Conservation (phyloP, 2,797 vertebrate species). For the Diplodus puntazzo region DNA sequence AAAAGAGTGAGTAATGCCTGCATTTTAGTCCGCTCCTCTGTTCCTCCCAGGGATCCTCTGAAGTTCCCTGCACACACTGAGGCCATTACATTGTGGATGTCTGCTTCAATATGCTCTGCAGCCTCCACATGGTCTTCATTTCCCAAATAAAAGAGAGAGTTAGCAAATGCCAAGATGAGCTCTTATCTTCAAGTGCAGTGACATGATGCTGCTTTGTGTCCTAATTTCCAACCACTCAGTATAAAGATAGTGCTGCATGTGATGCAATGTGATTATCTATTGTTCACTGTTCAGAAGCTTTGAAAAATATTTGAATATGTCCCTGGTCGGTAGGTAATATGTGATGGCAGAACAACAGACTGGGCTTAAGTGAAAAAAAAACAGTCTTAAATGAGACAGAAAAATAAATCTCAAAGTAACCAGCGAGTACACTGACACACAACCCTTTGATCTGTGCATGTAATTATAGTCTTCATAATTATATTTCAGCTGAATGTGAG, state of each 20-base stretch:
- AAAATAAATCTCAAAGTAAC: constrained; percentile 48
- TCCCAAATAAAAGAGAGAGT: constrained; percentile 64
- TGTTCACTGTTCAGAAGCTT: not conserved
- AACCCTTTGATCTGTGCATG: constrained; percentile 70
- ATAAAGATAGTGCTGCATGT: not conserved
- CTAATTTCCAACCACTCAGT: constrained; percentile 5
- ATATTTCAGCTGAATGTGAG: constrained; percentile 71
- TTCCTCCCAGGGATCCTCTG: constrained; percentile 69
- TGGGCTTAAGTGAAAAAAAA: not conserved
- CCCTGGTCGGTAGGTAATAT: not conserved
- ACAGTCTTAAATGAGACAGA: constrained; percentile 21
- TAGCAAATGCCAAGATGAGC: constrained; percentile 20
- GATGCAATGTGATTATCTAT: not conserved
- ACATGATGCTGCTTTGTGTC: constrained; percentile 1
- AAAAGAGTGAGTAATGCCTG: constrained; percentile 83
- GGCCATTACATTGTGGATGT: constrained; percentile 63
- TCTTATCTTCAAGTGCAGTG: constrained; percentile 3
- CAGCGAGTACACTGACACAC: constrained; percentile 45
- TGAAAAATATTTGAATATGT: not conserved
- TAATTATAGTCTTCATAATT: constrained; percentile 79
- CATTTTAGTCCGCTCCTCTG: constrained; percentile 65
- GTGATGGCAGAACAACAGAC: constrained; percentile 27
- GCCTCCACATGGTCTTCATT: constrained; percentile 71
- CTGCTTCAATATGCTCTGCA: constrained; percentile 52
- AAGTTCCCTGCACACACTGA: constrained; percentile 53